These are phyloP conservation scores for Cyanoliseus patagonus DNA, from an alignment of 2,113 vertebrate species.

Conservation along the genomic window DNA sequence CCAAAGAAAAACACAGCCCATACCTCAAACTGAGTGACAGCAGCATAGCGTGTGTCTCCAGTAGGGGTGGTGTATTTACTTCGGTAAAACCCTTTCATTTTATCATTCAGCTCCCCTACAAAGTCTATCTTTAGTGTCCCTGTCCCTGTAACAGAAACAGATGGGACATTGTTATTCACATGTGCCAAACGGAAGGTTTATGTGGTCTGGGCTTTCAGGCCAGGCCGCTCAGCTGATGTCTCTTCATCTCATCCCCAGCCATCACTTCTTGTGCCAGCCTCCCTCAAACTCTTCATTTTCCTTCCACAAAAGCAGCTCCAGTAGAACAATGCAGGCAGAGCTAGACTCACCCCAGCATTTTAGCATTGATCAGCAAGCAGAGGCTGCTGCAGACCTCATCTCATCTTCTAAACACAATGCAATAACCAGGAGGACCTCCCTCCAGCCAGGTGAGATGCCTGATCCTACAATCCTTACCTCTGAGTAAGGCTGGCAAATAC, in stretches of 20 bases:
- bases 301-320: accelerated
- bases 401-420: neutral
- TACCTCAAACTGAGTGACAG: constrained; percentile 99
- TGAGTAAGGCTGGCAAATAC: neutral
- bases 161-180: neutral
- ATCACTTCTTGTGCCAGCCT: neutral
- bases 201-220: neutral
- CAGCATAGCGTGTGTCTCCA: constrained; percentile 92
- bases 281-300: neutral
- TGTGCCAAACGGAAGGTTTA: neutral
- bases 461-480: neutral
- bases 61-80: constrained; percentile 90
- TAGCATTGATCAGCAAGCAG: neutral
- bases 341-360: neutral
- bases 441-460: neutral
- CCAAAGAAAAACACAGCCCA: neutral
- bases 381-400: neutral
- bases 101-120: constrained; percentile 96
- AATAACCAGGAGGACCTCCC: neutral
- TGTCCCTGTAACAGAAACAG: constrained; percentile 77
- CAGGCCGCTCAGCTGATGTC: neutral
- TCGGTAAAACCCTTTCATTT: constrained; percentile 98
- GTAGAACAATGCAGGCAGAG: neutral
- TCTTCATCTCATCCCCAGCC: neutral
- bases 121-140: constrained; percentile 95